Base-by-base conservation (phyloP, 2,797 vertebrate species). In the Schizothorax lantsangensis region DNA sequence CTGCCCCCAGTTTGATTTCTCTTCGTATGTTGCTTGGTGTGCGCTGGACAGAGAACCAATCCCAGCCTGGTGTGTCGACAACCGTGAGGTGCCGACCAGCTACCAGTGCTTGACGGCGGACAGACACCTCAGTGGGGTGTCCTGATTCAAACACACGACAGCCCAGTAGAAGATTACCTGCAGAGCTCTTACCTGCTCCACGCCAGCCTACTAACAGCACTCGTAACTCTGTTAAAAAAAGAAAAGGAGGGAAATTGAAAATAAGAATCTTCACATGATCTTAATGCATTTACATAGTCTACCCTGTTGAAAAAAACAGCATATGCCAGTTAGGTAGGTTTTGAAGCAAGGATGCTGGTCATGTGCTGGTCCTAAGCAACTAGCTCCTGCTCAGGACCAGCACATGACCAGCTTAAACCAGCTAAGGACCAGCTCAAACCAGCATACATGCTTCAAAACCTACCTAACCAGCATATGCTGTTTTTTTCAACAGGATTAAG, bases 41-140 rank as follows among this genome's bases (percentile, higher is more conserved):
- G 0, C 94, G 92, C 38, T 94, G 90, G 57, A 94, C 90, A 0
- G 95, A 96, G 89, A 95, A 95, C 95, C 95, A 96, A 89, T 95
- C 95, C 95, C 95, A 96, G 36, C 95, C 95, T 0, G 95, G 95
- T 6, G 95, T 96, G 92, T 96, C 95, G 0, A 96, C 95, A 11
- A 96, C 92, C 0, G 95, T 96, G 87, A 96, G 89, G 33, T 95
- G 91, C 0, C 95, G 94, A 10, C 95, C 95, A 0, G 93, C 94
- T 1, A 96, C 94, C 0, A 95, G 91, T 0, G 95, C 95, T 87
- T 95, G 95, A 33, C 92, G 91, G 12, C 94, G 82, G 2, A 95
- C 92, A 77, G 95, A 95, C 54, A 94, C 87, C 89, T 95, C 94
- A 0, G 95, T 95, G 87, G 94, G 94, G 88, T 93, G 92, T 45